Conservation (phyloP, 1,140 invertebrate species). For the Lucilia sericata region DNA sequence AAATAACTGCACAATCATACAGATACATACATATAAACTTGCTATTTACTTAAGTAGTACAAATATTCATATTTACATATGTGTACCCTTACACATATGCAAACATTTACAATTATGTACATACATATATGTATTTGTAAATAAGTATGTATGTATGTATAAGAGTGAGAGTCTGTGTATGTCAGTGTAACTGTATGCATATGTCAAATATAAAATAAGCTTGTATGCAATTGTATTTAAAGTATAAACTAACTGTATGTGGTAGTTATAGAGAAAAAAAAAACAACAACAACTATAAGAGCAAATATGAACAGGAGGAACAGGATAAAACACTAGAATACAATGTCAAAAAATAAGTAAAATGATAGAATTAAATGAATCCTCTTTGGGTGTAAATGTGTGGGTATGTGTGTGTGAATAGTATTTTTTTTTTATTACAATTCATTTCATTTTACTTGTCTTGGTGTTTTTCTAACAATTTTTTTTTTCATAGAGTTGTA, state of each 20-base stretch:
- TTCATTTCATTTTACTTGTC: not conserved
- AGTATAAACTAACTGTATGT: not conserved
- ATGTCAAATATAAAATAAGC: constrained; percentile 15
- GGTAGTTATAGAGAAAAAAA: not conserved
- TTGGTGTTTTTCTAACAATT: not conserved
- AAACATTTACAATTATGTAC: constrained; percentile 14
- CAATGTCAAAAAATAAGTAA: constrained; percentile 16
- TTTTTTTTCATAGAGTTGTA: not conserved
- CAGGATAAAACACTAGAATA: not conserved
- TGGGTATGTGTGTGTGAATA: not conserved
- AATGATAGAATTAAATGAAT: constrained; percentile 36
- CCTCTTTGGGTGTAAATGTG: constrained; percentile 18
- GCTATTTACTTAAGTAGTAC: not conserved
- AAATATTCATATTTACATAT: constrained; percentile 24
- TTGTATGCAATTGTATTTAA: constrained; percentile 12
- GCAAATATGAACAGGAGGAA: not conserved
- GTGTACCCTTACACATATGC: not conserved
- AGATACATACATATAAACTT: not conserved
- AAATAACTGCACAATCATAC: not conserved
- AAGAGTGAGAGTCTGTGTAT: not conserved
- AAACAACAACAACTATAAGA: not conserved
- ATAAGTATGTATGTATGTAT: too few relatives aligned
- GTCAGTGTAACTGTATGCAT: not conserved
- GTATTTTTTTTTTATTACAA: not conserved
- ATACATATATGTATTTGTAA: not conserved